Conservation (phyloP, 2,113 vertebrate species). For the Barbus barbus region DNA sequence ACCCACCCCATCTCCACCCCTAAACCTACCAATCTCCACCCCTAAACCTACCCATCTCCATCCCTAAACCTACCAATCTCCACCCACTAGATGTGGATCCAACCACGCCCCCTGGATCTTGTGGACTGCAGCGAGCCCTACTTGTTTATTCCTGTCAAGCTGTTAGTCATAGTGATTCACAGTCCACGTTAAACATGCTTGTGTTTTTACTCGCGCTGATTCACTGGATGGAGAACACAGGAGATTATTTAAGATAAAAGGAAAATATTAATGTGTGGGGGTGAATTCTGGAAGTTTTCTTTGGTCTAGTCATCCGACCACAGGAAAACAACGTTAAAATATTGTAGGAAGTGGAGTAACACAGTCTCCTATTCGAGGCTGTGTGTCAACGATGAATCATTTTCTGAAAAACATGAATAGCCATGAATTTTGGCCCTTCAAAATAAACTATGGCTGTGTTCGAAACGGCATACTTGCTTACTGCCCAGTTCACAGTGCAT, state of each 20-base stretch:
- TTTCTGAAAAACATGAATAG: not conserved
- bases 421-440: not conserved
- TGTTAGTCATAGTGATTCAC: conserved; percentile 76
- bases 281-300: conserved; percentile 50
- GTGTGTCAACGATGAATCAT: conserved; percentile 20
- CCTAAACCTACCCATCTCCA: too few species aligned
- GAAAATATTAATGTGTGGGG: conserved; percentile 60
- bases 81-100: too few species aligned
- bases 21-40: too few species aligned
- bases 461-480: too few species aligned
- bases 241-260: conserved; percentile 61
- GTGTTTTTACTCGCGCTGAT: conserved; percentile 64
- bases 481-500: too few species aligned
- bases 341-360: conserved; percentile 38
- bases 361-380: not conserved
- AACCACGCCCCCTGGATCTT: too few species aligned
- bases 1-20: too few species aligned
- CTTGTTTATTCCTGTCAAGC: conserved; percentile 68
- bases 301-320: conserved; percentile 49
- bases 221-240: conserved; percentile 59
- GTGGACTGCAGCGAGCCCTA: too few species aligned
- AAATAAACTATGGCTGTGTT: not conserved
- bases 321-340: conserved; percentile 30
- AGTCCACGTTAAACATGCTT: conserved; percentile 52
- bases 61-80: too few species aligned